Evolutionary conservation across 2,888 invertebrate species (phyloP).

Genomic region (Lasioglossum oenotherae): DNA sequence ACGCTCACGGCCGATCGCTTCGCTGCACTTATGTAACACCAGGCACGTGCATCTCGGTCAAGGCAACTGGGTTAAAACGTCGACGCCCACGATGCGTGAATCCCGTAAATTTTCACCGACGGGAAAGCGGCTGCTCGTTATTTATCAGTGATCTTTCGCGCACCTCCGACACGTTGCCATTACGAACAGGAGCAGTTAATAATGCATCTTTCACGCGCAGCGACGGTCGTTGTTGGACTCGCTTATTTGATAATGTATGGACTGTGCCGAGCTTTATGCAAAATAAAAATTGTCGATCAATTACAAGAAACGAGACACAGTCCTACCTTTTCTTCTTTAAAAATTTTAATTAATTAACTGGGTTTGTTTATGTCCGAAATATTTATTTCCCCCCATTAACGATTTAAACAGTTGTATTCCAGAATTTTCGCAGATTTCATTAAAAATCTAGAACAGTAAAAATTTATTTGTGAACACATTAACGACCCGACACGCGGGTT

Average conservation of each 20-base stretch:
- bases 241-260: not conserved
- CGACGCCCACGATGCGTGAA: conserved; percentile 34
- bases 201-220: not conserved
- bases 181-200: conserved; percentile 5
- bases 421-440: too few species aligned
- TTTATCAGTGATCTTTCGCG: conserved; percentile 2
- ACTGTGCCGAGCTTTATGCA: not conserved
- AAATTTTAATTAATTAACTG: not conserved
- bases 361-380: too few species aligned
- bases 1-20: conserved; percentile 25
- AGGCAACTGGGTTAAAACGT: conserved; percentile 80
- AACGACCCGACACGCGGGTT: too few species aligned
- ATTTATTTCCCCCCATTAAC: too few species aligned
- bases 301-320: too few species aligned
- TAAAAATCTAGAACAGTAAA: too few species aligned
- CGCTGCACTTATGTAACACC: conserved; percentile 60
- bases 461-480: too few species aligned
- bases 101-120: conserved; percentile 33
- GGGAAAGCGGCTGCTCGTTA: conserved; percentile 10
- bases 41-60: conserved; percentile 77
- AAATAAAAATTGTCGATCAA: not conserved
- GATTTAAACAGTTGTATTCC: too few species aligned
- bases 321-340: not conserved
- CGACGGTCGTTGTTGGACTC: not conserved
- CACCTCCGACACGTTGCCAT: conserved; percentile 3